Conservation (phyloP, 2,888 invertebrate genomes). For the Chydorus sphaericus region DNA sequence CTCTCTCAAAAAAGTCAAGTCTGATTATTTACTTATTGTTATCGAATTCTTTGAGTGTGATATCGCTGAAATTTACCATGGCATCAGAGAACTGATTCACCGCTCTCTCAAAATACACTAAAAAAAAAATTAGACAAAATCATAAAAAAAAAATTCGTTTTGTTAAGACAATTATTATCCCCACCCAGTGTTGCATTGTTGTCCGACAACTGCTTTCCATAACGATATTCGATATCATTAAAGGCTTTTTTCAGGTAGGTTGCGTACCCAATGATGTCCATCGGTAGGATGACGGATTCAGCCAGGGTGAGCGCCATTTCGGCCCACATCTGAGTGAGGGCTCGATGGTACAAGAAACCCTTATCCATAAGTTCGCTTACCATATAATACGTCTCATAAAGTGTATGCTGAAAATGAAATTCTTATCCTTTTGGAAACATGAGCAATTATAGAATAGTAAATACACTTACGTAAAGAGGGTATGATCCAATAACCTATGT, state of each 20-base stretch:
- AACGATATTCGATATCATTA: background rate
- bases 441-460: too few relatives aligned
- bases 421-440: too few relatives aligned
- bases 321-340: conserved; percentile 23
- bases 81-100: background rate
- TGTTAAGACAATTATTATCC: conserved; percentile 13
- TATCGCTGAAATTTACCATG: background rate
- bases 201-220: conserved; percentile 3
- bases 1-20: background rate
- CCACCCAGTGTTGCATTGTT: conserved; percentile 15
- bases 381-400: conserved; percentile 28
- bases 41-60: background rate
- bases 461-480: conserved; percentile 9
- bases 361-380: conserved; percentile 27
- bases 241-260: conserved; percentile 15
- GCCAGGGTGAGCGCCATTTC: conserved; percentile 28
- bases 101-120: background rate
- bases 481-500: conserved; percentile 2
- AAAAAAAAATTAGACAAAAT: too few relatives aligned
- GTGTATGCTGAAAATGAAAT: conserved; percentile 30
- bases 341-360: conserved; percentile 24
- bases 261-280: conserved; percentile 25
- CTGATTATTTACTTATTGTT: background rate
- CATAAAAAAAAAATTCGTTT: too few relatives aligned
- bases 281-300: conserved; percentile 27